phyloP scores from a whole-genome alignment of 2,888 invertebrate species.

The Syritta pipiens region DNA sequence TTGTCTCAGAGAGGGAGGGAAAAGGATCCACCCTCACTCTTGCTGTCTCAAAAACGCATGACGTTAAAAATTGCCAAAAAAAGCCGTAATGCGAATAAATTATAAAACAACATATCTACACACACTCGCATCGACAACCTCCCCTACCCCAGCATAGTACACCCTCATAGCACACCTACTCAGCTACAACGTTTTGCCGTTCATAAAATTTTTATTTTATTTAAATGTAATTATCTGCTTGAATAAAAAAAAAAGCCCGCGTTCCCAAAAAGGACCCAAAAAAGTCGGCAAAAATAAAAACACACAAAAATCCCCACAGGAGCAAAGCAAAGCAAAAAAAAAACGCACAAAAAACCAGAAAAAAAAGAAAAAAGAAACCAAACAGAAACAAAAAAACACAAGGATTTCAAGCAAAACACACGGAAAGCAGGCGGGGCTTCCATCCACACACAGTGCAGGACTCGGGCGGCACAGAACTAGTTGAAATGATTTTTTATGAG shows the following conservation, averaged over 20 bases:
- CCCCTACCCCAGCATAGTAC: background rate
- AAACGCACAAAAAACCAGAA: conserved; percentile 11
- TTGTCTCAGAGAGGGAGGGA: too few species aligned
- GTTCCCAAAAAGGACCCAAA: conserved; percentile 51
- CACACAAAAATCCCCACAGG: conserved; percentile 25
- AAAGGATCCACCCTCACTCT: background rate
- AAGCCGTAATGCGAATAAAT: conserved; percentile 66
- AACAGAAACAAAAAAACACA: conserved; percentile 41
- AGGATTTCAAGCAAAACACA: conserved; percentile 53
- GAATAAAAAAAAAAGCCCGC: conserved; percentile 52
- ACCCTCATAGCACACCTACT: conserved; percentile 46
- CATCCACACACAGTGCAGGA: conserved; percentile 54
- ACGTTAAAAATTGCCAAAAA: conserved; percentile 56
- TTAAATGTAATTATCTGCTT: conserved; percentile 69
- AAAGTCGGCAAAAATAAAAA: conserved; percentile 35
- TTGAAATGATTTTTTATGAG: conserved; percentile 68
- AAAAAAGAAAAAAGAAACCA: conserved; percentile 21
- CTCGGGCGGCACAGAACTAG: conserved; percentile 55
- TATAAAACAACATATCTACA: conserved; percentile 63
- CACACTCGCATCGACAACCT: conserved; percentile 21
- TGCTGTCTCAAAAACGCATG: conserved; percentile 26
- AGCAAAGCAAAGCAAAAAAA: conserved; percentile 21
- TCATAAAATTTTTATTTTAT: conserved; percentile 69
- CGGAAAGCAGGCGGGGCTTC: conserved; percentile 67
- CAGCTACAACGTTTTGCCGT: conserved; percentile 67